phyloP scores from a whole-genome alignment of 2,797 vertebrate species.

The Gambusia yucatana region DNA sequence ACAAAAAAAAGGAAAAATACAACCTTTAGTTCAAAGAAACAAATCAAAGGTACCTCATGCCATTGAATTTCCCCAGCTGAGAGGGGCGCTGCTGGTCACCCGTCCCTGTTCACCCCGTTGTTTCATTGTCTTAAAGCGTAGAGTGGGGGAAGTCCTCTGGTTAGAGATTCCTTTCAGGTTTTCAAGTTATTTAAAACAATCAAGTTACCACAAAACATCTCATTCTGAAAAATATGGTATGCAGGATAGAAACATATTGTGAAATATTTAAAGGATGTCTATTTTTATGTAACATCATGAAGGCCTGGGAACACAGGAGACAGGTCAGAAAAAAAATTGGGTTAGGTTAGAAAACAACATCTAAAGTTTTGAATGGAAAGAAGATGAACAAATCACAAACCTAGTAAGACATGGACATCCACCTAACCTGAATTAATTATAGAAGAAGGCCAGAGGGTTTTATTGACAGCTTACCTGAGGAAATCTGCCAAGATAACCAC shows the following conservation, averaged over 20 bases:
- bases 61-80: slow-evolving; percentile 42
- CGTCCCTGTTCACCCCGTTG: slow-evolving; percentile 27
- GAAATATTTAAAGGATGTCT: background rate
- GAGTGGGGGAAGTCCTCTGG: background rate
- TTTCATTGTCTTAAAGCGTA: slow-evolving; percentile 27
- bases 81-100: slow-evolving; percentile 8
- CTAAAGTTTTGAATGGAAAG: background rate
- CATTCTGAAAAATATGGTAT: background rate
- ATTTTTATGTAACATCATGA: background rate
- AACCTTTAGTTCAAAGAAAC: slow-evolving; percentile 46
- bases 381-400: background rate
- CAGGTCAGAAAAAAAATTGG: background rate
- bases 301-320: background rate
- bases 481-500: background rate
- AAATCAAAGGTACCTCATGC: slow-evolving; percentile 48
- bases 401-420: background rate
- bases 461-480: background rate
- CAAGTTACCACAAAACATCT: background rate
- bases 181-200: background rate
- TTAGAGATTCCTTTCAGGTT: background rate
- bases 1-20: slow-evolving; percentile 34
- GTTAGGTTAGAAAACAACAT: background rate
- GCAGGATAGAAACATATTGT: background rate
- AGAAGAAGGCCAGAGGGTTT: background rate
- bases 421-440: background rate